Evolutionary conservation across 2,888 invertebrate species (phyloP), one percentile per base, ranked within the genome.

Genomic region (Stenodema calcarata): DNA sequence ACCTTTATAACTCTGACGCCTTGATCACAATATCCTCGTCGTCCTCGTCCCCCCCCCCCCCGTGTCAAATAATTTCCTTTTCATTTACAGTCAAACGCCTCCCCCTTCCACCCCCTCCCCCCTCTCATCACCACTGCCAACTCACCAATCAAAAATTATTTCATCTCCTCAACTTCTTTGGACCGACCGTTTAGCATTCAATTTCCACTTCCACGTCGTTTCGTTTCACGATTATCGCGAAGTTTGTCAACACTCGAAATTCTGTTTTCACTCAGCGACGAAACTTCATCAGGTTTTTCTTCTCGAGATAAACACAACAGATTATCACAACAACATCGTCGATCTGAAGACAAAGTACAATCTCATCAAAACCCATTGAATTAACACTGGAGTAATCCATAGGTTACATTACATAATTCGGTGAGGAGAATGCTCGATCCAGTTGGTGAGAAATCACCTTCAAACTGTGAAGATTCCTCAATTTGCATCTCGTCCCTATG

Each of bases 1-100:
- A 70, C 70, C 70, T 27, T n/a, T 78, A 44, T 78, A 78, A 78
- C 78, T 44, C 78, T 44, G 78, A 78, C 78, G 78, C 78, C 78
- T 78, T 44, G 78, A 78, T 78, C 78, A 78, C 78, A 78, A 78
- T 78, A 78, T 78, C 78, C 78, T 23, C 44, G 27, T 42, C 14
- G 23, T 28, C 42, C 44, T 78, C 78, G 18, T 44, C 78, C 78
- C 23, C 14, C 42, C 27, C 42, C 78, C 18, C 18, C 78, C 44
- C 12, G 35, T 44, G 42, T 18, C 44, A 44, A 44, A 78, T 44
- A 78, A 78, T 78, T 78, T 78, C 78, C 78, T 78, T 78, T 78
- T 44, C 78, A 78, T 78, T 78, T 44, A 78, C 78, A 44, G 78
- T 78, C 41, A 44, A 78, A 78, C 23, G 44, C 44, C 14, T 23